Evolutionary conservation across 2,113 vertebrate genomes (phyloP).

Genomic region (Sphaerodactylus townsendi): DNA sequence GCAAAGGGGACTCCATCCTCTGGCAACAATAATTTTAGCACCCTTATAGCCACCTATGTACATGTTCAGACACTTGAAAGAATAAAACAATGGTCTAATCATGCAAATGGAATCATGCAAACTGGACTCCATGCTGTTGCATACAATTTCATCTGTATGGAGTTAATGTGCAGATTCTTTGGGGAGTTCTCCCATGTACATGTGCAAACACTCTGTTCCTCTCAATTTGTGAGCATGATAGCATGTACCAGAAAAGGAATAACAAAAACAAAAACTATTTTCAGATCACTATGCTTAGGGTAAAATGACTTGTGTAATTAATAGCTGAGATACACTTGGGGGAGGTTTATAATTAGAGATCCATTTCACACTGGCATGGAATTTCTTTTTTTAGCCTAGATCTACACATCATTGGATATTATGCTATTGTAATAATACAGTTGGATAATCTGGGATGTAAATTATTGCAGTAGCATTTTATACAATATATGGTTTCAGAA

Average conservation of each 20-base stretch:
- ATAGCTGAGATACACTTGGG: neutral
- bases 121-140: conserved; percentile 15
- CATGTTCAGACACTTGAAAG: too few relatives aligned
- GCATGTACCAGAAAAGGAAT: neutral
- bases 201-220: neutral
- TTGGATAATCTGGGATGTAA: too few relatives aligned
- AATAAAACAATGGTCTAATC: too few relatives aligned
- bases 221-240: neutral
- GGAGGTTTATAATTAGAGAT: neutral
- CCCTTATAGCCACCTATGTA: too few relatives aligned
- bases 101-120: too few relatives aligned
- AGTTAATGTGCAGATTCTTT: neutral
- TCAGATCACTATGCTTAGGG: neutral
- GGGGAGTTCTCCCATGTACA: neutral
- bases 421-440: too few relatives aligned
- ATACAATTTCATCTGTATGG: neutral
- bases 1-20: conserved; percentile 26
- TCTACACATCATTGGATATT: too few relatives aligned
- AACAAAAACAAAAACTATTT: neutral
- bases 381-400: too few relatives aligned
- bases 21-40: neutral
- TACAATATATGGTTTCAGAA: too few relatives aligned
- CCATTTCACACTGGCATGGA: too few relatives aligned
- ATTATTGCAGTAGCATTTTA: too few relatives aligned
- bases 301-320: neutral